Base-by-base conservation (phyloP, 2,888 invertebrate species). In the Eutolmus rufibarbis region DNA sequence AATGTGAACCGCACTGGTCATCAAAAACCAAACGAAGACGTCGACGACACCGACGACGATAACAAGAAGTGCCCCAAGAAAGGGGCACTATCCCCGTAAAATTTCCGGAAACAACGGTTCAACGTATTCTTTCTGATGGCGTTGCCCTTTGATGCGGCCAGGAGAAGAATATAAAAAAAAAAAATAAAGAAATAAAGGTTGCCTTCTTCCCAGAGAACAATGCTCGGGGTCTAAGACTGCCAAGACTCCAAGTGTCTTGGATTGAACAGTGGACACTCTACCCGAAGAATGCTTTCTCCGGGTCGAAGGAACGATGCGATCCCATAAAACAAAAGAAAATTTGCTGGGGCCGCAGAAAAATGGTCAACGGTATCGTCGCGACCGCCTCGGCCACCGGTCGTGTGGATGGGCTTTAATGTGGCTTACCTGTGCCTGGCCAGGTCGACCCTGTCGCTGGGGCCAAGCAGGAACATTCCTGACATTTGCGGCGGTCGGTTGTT, bases 41-140 rank as follows among this genome's bases (percentile, higher is more conserved):
- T 12, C 34, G 57, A 82, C 56, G 57, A 57, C 37, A 16, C 37
- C 51, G 16, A n/a, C n/a, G 7, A 66, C 19, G 56, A 5, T 19
- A 8, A 2, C 12, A 23, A 28, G 66, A 66, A 66, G 1, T 46
- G 43, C 14, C 16, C 43, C 14, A 46, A 14, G 12, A 46, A 46
- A 46, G 43, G 43, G 66, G 66, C 66, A 66, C 66, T 82, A 57
- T 57, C 51, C 79, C 51, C 82, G 37, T 57, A 7, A 43, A 85
- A 85, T 85, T 85, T 85, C 85, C 85, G 85, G 85, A 85, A 85
- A 85, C 85, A 85, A 85, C 85, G 12, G 85, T 85, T 85, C 85
- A 85, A 85, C 74, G 85, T 74, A 74, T 85, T 84, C 74, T 84
- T n/a, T 16, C n/a, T 74, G 74, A 85, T 85, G 85, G 74, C 85